Base-by-base conservation (phyloP, 35 echinoderm and acorn worm genomes). In the Apostichopus japonicus region DNA sequence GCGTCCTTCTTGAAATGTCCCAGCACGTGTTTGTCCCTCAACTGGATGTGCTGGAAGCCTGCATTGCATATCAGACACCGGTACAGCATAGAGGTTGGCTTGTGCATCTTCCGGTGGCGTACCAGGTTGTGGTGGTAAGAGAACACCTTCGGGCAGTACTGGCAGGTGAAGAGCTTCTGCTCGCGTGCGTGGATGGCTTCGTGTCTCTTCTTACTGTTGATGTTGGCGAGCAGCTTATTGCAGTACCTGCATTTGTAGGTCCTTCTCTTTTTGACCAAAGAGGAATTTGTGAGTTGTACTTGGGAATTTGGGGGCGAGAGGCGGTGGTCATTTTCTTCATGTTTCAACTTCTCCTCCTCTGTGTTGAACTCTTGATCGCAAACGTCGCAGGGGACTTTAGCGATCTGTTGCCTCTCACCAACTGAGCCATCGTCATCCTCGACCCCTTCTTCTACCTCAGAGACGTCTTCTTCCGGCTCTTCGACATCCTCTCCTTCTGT, bases 1-100 rank as follows among this genome's bases (percentile, higher is more conserved):
- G 61, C 63, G 51, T 89, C 86, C 62, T 89, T 89, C 24, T 89
- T 72, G 27, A 89, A 89, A 54, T 89, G 86, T 15, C 86, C 62
- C 61, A 89, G 61, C n/a, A 89, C 86, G 44, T 89, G 86, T 22
- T 89, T 89, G 24, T 89, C 86, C 3, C 86, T 19, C 56, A 8
- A 33, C 27, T 59, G 86, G 19, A 89, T 73, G 14, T 59, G 23
- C 5, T 17, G 44, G n/a, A 89, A 89, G 11, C 61, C 86, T 8
- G 44, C 63, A 1, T 89, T 63, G 61, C 86, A 89, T 27, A 89
- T 89, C 61, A 89, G 86, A 23, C 86, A 89, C 2, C 62, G 25
- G 86, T 89, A 89, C 8, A 89, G 56, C 1, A 11, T 89, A 2
- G 61, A 44, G 21, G 86, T 62, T 5, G 57, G 57, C 17, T 59